phyloP scores from a whole-genome alignment of 2,113 vertebrate genomes.

The Trichechus manatus region DNA sequence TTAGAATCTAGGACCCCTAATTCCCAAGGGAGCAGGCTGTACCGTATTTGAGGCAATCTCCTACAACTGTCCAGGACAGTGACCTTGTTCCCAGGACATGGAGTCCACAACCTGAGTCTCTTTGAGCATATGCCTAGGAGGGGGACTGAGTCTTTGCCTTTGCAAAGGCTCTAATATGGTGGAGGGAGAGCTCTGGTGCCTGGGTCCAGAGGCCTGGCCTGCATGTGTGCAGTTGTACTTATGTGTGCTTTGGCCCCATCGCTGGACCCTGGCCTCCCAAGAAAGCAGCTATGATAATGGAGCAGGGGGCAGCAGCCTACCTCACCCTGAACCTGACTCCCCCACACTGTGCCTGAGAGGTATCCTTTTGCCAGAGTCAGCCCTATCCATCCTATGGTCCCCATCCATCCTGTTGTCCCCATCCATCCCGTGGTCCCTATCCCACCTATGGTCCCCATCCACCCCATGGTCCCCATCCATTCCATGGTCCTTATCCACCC shows the following conservation, averaged over 20 bases:
- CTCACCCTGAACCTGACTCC: neutral
- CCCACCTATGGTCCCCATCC: too few relatives aligned
- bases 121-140: neutral
- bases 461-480: too few relatives aligned
- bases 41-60: neutral
- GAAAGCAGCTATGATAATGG: neutral
- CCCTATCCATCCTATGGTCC: neutral
- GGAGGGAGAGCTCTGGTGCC: neutral
- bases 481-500: too few relatives aligned
- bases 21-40: neutral
- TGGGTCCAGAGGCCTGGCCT: neutral
- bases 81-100: neutral
- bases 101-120: neutral
- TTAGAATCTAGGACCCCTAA: neutral
- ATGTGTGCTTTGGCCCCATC: neutral
- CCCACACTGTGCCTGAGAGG: too few relatives aligned
- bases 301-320: neutral
- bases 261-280: neutral
- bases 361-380: neutral
- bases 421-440: too few relatives aligned
- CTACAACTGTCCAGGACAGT: rapidly evolving
- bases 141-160: neutral
- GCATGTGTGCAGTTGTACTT: neutral
- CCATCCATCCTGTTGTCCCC: too few relatives aligned
- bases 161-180: neutral